These are phyloP conservation scores for Cydia strobilella DNA, from an alignment of 1,140 invertebrate species.

Conservation along the genomic window DNA sequence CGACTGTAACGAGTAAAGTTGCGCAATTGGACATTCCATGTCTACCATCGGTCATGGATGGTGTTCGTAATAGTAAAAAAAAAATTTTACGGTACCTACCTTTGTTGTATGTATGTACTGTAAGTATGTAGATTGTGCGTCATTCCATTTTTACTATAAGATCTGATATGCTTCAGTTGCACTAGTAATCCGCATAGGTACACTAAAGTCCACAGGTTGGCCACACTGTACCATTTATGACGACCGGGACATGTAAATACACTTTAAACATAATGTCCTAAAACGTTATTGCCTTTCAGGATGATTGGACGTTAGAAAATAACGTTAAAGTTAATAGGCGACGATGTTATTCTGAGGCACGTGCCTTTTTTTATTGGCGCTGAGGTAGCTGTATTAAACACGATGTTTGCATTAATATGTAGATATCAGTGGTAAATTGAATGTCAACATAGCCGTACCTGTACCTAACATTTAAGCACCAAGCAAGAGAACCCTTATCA, in stretches of 20 bases:
- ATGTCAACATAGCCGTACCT: neutral
- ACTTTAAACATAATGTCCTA: conserved; percentile 36
- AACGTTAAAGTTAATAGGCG: conserved; percentile 44
- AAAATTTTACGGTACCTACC: no score
- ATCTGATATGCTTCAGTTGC: conserved; percentile 5
- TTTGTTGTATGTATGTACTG: neutral
- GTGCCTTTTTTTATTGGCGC: conserved; percentile 50
- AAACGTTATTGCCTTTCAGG: conserved; percentile 50
- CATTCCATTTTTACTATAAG: neutral
- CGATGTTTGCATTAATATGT: conserved; percentile 31
- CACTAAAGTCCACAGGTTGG: neutral
- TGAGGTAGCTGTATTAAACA: conserved; percentile 35
- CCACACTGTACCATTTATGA: conserved; percentile 33
- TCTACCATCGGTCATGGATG: no score
- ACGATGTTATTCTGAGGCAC: conserved; percentile 49
- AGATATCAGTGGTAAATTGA: conserved; percentile 36
- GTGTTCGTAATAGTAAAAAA: no score
- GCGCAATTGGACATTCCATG: no score
- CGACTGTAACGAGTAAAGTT: no score
- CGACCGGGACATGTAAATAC: conserved; percentile 28
- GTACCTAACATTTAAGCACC: neutral
- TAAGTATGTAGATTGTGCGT: neutral
- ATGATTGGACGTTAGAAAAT: conserved; percentile 48
- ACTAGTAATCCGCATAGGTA: neutral
- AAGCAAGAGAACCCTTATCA: neutral